Percentiles rank a stretch among this genome's conserved stretches.
These are phyloP conservation scores for Nothobranchius kuhntae DNA, from an alignment of 2,113 vertebrate species.

Conservation along the genomic window DNA sequence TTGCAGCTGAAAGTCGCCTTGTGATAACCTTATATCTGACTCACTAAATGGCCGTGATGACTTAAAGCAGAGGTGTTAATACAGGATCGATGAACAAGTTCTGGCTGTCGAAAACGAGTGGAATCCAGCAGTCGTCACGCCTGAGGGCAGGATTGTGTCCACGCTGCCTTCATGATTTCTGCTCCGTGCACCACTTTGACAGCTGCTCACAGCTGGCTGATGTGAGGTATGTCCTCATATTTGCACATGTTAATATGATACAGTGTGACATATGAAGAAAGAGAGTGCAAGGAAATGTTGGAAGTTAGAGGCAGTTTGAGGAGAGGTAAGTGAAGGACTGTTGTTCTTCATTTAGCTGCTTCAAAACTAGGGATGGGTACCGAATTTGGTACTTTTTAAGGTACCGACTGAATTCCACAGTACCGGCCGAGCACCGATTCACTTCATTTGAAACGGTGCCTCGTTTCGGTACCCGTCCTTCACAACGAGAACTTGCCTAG, in stretches of 20 bases:
- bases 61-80: slow-evolving; percentile 33
- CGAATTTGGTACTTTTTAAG: too few relatives aligned
- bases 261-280: background rate
- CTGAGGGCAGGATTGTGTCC: slow-evolving; percentile 18
- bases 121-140: slow-evolving; percentile 5
- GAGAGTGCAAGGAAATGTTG: background rate
- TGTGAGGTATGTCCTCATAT: background rate
- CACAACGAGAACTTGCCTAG: too few relatives aligned
- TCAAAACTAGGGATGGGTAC: too few relatives aligned
- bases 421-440: too few relatives aligned
- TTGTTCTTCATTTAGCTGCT: too few relatives aligned
- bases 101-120: slow-evolving; percentile 16
- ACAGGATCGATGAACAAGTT: slow-evolving; percentile 32
- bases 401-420: too few relatives aligned
- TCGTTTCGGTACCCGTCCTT: too few relatives aligned
- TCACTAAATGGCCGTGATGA: slow-evolving; percentile 23
- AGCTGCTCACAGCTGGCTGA: slow-evolving; percentile 9
- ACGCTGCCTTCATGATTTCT: background rate
- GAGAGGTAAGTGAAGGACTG: background rate
- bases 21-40: slow-evolving; percentile 22
- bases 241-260: slow-evolving; percentile 4
- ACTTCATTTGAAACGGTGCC: too few relatives aligned
- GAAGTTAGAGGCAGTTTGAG: background rate
- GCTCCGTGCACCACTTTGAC: slow-evolving; percentile 7
- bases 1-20: background rate